phyloP scores from a whole-genome alignment of 2,797 vertebrate species.

The Periophthalmus magnuspinnatus region DNA sequence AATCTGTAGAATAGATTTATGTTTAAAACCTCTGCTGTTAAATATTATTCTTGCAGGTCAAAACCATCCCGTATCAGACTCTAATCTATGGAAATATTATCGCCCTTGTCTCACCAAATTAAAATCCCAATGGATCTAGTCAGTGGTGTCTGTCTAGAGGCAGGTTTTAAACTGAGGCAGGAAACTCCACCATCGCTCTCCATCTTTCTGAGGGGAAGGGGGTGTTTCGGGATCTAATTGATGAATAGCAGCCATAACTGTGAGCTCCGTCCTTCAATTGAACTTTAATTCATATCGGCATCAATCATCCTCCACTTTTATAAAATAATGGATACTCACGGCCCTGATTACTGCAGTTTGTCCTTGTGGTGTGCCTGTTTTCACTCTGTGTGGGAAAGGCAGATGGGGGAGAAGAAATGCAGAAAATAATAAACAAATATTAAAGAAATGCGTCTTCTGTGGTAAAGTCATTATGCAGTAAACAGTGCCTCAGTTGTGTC shows the following conservation, averaged over 20 bases:
- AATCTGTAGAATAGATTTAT: neutral
- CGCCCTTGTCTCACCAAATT: constrained; percentile 23
- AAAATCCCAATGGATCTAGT: constrained; percentile 21
- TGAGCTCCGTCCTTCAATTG: constrained; percentile 74
- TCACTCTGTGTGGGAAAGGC: constrained; percentile 13
- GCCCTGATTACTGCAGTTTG: constrained; percentile 60
- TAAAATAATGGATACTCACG: constrained; percentile 66
- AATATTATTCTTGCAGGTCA: constrained; percentile 6
- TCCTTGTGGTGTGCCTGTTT: constrained; percentile 57
- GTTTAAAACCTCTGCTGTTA: neutral
- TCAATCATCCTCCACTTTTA: constrained; percentile 71
- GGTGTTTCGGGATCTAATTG: constrained; percentile 73
- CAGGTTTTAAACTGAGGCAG: constrained; percentile 28
- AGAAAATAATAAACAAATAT: constrained; percentile 36
- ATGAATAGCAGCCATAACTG: constrained; percentile 72
- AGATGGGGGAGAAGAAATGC: neutral
- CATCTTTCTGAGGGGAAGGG: constrained; percentile 28
- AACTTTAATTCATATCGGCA: constrained; percentile 76
- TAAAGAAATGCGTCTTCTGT: constrained; percentile 17
- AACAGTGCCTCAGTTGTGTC: constrained; percentile 42
- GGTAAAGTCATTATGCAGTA: constrained; percentile 39
- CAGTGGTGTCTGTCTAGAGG: constrained; percentile 14
- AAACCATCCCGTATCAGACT: neutral
- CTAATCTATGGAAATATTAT: constrained; percentile 4
- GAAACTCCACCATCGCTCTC: constrained; percentile 23